These are phyloP conservation scores for Lepeophtheirus nordmannii DNA, from an alignment of 2,888 invertebrate genomes.

Conservation along the genomic window DNA sequence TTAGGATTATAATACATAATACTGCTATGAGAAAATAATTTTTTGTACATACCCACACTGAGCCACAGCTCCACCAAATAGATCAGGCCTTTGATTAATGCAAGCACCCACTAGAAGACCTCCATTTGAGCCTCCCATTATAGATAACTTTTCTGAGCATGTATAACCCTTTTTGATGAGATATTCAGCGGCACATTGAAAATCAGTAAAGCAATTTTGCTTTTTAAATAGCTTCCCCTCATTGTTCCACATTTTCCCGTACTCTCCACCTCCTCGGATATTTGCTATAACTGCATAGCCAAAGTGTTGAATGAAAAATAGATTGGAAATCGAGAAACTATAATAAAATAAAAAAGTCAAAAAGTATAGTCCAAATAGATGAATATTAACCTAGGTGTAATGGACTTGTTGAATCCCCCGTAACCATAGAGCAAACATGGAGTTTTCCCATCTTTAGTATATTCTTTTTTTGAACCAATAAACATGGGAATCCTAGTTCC, in stretches of 20 bases:
- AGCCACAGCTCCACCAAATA: conserved; percentile 79
- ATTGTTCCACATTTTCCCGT: conserved; percentile 94
- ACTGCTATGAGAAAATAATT: too few species aligned
- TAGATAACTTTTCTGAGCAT: conserved; percentile 52
- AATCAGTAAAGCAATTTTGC: conserved; percentile 95
- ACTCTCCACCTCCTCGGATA: conserved; percentile 50
- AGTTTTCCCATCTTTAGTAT: conserved; percentile 46
- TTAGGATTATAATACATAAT: too few species aligned
- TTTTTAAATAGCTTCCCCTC: conserved; percentile 76
- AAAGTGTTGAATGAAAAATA: conserved; percentile 76
- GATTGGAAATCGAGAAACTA: conserved; percentile 45
- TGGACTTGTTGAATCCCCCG: conserved; percentile 86
- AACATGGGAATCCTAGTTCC: conserved; percentile 92
- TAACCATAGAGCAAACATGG: conserved; percentile 86
- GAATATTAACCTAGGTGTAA: conserved; percentile 47
- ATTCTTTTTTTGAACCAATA: conserved; percentile 43
- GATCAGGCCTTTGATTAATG: conserved; percentile 81
- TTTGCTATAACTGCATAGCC: conserved; percentile 47
- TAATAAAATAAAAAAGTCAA: not conserved
- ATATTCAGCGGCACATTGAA: conserved; percentile 78
- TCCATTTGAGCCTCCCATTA: conserved; percentile 92
- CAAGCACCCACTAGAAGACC: conserved; percentile 89
- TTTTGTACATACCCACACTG: conserved; percentile 67
- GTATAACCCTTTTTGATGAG: conserved; percentile 68
- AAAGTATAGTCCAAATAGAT: not conserved